Base-by-base conservation (phyloP, 1,140 invertebrate species). In the Penaeus indicus region DNA sequence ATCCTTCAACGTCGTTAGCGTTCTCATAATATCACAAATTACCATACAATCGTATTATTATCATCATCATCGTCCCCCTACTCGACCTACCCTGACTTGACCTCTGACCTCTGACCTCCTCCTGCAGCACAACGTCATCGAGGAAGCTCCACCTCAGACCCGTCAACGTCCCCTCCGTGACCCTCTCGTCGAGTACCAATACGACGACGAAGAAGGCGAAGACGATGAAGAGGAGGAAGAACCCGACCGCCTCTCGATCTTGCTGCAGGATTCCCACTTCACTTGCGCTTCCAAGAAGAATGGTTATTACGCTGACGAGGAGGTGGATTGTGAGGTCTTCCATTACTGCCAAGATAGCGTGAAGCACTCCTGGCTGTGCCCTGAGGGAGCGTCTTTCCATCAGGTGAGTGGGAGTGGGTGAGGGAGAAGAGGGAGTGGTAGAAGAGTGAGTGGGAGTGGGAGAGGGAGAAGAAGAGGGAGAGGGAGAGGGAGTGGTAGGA, bases 291-390 rank as follows among this genome's bases (percentile, higher is more conserved):
- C 94, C 90, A 96, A 95, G 91, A 96, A 96, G 91, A 97, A 96
- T 27, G 97, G 97, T 25, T 98, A 98, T 93, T 98, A 98, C 92
- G 97, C 97, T 32, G 97, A 98, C 92, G 96, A 97, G 91, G 96
- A 96, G 80, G 94, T 98, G 38, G 95, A 96, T 91, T 98, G 97
- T 92, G 97, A 98, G 92, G 96, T 98, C 0, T 98, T 98, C 95
- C 97, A 98, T 92, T 98, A 98, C 92, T 98, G 97, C 92, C 96
- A 97, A 91, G 97, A 97, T 87, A 96, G 95, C 90, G 96, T 96
- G 21, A 96, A 96, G 91, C 97, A 98, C 92, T 98, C 97, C 0
- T 98, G 97, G 97, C 96, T 98, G 91, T 98, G 97, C 92, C 97
- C 97, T 0, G 96, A 97, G 91, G 96, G 97, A 90, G 97, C 97